Percentiles rank a stretch among this genome's conserved stretches.
These are phyloP conservation scores for Lasiommata megera DNA, from an alignment of 2,888 invertebrate species.

Conservation along the genomic window DNA sequence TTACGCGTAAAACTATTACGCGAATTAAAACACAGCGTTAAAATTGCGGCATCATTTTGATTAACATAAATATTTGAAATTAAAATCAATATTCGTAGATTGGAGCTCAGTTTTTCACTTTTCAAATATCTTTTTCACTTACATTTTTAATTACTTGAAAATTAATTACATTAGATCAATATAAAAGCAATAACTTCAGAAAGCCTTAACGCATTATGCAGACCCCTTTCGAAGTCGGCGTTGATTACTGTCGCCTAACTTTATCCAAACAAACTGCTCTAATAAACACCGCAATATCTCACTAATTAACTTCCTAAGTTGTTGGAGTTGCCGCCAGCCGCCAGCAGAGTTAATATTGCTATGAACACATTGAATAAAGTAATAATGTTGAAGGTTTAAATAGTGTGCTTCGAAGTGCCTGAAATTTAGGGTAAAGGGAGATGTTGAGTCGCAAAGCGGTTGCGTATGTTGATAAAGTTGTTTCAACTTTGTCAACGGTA, in stretches of 20 bases:
- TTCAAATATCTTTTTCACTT: not conserved
- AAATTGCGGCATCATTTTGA: not conserved
- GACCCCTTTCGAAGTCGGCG: conserved; percentile 32
- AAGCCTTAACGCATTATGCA: conserved; percentile 11
- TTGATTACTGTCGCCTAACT: conserved; percentile 41
- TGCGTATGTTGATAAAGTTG: not conserved
- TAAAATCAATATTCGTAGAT: not conserved
- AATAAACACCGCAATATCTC: conserved; percentile 59
- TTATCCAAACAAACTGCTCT: conserved; percentile 46
- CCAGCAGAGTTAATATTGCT: conserved; percentile 4
- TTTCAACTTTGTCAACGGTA: not conserved
- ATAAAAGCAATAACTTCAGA: conserved; percentile 10
- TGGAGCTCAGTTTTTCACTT: no score
- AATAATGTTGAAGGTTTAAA: conserved; percentile 5
- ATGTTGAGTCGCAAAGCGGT: not conserved
- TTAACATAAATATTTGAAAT: no score
- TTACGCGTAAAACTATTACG: no score
- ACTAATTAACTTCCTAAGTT: conserved; percentile 42
- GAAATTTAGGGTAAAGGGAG: not conserved
- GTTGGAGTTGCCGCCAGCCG: conserved; percentile 13
- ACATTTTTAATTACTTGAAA: not conserved
- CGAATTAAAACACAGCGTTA: no score
- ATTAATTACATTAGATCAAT: not conserved
- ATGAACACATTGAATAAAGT: conserved; percentile 4
- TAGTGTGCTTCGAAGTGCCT: not conserved